Base-by-base conservation (phyloP, 2,797 vertebrate genomes). In the Dryobates pubescens region DNA sequence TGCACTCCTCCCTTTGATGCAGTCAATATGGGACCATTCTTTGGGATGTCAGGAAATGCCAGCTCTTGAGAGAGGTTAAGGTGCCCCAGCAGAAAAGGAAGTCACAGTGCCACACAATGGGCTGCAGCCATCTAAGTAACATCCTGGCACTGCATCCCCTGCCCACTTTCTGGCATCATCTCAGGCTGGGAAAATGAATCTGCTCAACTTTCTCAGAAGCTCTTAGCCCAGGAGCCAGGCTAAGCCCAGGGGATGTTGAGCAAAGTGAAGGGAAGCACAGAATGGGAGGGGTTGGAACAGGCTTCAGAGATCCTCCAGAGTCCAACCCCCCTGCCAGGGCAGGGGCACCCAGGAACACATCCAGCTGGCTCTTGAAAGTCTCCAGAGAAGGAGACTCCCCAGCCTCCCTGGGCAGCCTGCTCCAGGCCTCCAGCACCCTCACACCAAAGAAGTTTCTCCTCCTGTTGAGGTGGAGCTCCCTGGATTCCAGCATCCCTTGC, bases 81-180 rank as follows among this genome's bases (percentile, higher is more conserved):
- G 67, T 91, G 70, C 51, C 82, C 51, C 41, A 20, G 76, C 76
- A 93, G 47, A 15, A 88, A 11, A 86, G 67, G 91, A 88, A 85
- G 74, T 7, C 5, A 23, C 53, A 41, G 16, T 1, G 10, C 3
- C 68, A 59, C 49, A 86, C 74, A 86, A n/a, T 7, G n/a, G 83
- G 34, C 59, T 78, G 62, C 29, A 57, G 30, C 22, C 2, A 0
- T 29, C 51, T 23, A 63, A 90, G 14, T 17, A 72, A 51, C 63
- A 73, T 53, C 77, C 83, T 83, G 90, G 11, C 14, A 51, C 8
- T 56, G 30, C 59, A 62, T 47, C 69, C 65, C 77, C 2, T 3
- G 45, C 47, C 14, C 1, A 0, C 47, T 82, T 24, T 41, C 58
- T 49, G 61, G 62, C 59, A 86, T 59, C 56, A 8, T 12, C 57